phyloP scores from a whole-genome alignment of 2,797 vertebrate genomes.

The Gallinago nigripennis region DNA sequence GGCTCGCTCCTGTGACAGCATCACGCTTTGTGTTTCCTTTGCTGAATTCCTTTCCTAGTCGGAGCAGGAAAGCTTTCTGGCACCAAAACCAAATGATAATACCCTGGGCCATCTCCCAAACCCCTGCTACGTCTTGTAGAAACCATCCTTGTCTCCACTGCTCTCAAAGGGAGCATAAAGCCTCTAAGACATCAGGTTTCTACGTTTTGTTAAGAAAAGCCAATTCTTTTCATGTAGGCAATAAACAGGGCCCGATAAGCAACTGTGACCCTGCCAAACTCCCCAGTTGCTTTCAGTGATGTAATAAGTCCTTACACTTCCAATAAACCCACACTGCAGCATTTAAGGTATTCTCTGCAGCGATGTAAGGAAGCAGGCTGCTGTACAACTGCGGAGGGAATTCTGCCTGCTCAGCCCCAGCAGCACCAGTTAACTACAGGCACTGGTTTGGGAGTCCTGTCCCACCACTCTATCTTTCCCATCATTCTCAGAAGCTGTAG shows the following conservation, averaged over 20 bases:
- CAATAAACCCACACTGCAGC: background rate
- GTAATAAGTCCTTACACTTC: background rate
- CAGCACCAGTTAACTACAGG: no score
- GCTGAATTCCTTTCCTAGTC: conserved; percentile 14
- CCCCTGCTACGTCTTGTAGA: background rate
- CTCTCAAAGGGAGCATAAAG: background rate
- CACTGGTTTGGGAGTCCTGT: background rate
- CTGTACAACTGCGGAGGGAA: background rate
- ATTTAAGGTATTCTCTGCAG: background rate
- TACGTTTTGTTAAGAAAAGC: background rate
- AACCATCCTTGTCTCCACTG: background rate
- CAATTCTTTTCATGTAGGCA: background rate
- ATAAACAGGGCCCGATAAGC: background rate
- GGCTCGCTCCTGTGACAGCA: conserved; percentile 21
- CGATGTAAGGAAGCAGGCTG: background rate
- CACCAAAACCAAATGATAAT: conserved; percentile 18
- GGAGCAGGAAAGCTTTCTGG: conserved; percentile 28
- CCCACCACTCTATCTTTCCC: background rate
- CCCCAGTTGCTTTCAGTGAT: background rate
- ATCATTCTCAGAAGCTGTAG: background rate
- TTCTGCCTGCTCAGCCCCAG: background rate
- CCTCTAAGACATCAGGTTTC: background rate
- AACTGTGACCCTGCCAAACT: conserved; percentile 7
- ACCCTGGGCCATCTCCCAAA: conserved; percentile 19
- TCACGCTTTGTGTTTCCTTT: background rate